Conservation (phyloP, 1,140 invertebrate genomes). For the Drosophila athabasca region DNA sequence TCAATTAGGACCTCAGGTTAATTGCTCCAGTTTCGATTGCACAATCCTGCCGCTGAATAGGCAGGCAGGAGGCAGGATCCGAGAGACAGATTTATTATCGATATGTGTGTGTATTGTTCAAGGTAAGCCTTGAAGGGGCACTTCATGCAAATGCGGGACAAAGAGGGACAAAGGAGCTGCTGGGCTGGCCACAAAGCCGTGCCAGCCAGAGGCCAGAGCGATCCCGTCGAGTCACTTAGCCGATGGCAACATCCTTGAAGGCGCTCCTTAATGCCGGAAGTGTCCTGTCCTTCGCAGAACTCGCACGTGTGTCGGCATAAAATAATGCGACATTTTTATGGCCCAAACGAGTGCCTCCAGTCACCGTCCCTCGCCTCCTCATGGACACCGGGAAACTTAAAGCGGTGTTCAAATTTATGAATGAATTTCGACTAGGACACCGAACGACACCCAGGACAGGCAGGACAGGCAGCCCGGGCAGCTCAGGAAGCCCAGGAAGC, state of each 20-base stretch:
- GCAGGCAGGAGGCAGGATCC: no score
- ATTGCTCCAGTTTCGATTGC: constrained; percentile 44
- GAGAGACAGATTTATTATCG: no score
- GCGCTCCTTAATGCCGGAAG: constrained; percentile 60
- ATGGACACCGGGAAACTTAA: constrained; percentile 52
- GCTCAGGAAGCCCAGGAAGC: neutral
- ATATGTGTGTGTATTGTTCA: neutral
- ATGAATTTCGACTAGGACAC: constrained; percentile 60
- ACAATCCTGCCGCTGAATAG: constrained; percentile 4
- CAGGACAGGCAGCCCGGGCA: no score
- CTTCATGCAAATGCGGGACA: constrained; percentile 34
- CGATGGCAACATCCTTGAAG: no score
- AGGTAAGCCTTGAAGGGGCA: neutral
- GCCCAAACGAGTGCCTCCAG: constrained; percentile 59
- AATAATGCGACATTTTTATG: constrained; percentile 78
- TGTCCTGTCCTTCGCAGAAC: constrained; percentile 71
- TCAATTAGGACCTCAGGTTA: constrained; percentile 36
- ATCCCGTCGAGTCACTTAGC: constrained; percentile 43
- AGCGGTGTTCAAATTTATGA: constrained; percentile 76
- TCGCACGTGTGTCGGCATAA: constrained; percentile 63
- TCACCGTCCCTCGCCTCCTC: constrained; percentile 16
- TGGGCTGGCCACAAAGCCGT: constrained; percentile 33
- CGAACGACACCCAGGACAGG: neutral
- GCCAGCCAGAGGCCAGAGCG: no score
- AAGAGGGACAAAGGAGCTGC: constrained; percentile 18